Evolutionary conservation across 2,888 invertebrate species (phyloP).

Genomic region (Melikaiella ostensackeni): DNA sequence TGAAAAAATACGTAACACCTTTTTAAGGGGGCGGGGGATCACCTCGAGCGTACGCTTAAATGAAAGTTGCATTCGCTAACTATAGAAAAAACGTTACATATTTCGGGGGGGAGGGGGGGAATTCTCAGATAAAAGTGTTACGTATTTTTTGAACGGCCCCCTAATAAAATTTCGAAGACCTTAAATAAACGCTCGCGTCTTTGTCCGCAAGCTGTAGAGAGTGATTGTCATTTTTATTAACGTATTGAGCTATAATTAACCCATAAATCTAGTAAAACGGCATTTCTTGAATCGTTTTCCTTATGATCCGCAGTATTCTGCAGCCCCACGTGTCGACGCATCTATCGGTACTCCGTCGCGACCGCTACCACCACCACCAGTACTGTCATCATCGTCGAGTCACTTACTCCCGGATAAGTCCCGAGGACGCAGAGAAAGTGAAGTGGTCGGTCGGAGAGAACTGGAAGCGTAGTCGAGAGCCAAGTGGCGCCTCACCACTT

Average conservation of each 20-base stretch:
- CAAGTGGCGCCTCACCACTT: slow-evolving; percentile 43
- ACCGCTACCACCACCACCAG: slow-evolving; percentile 42
- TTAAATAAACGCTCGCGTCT: background rate
- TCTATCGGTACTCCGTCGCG: slow-evolving; percentile 23
- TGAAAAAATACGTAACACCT: too few species aligned
- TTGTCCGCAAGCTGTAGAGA: background rate
- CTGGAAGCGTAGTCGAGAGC: slow-evolving; percentile 35
- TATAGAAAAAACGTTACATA: too few species aligned
- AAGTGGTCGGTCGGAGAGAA: slow-evolving; percentile 43
- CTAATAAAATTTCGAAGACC: background rate
- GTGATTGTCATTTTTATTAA: background rate
- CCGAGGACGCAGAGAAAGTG: slow-evolving; percentile 48
- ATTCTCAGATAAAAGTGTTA: too few species aligned
- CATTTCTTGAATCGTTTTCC: slow-evolving; percentile 62
- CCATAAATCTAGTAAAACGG: slow-evolving; percentile 46
- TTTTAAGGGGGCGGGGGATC: too few species aligned
- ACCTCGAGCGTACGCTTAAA: too few species aligned
- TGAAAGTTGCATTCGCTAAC: too few species aligned
- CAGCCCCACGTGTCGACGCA: slow-evolving; percentile 43
- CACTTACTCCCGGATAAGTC: slow-evolving; percentile 46
- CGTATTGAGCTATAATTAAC: background rate
- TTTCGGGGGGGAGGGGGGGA: too few species aligned
- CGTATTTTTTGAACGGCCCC: too few species aligned
- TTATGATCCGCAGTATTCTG: slow-evolving; percentile 62
- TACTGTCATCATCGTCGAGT: slow-evolving; percentile 30